Conservation (phyloP, 2,797 vertebrate species). For the Trachurus trachurus region DNA sequence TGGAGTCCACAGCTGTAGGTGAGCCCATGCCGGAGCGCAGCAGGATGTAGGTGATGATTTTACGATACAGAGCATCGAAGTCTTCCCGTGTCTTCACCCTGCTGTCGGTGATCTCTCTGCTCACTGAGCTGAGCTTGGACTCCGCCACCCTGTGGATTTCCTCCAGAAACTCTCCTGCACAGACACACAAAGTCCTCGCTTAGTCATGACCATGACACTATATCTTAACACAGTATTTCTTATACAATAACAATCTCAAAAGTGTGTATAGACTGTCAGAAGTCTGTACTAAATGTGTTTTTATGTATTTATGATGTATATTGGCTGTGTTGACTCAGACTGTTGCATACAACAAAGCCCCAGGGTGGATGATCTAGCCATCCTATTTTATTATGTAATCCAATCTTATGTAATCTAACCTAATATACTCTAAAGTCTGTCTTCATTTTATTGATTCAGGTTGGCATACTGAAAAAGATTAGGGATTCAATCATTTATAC, state of each 20-base stretch:
- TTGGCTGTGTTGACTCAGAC: no score
- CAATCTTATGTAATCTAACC: no score
- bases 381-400: no score
- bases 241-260: background rate
- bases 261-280: background rate
- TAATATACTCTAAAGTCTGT: no score
- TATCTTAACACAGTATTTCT: no score
- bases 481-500: background rate
- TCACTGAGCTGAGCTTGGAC: constrained; percentile 82
- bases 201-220: background rate
- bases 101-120: constrained; percentile 89
- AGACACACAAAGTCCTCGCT: constrained; percentile 3
- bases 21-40: constrained; percentile 89
- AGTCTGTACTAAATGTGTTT: no score
- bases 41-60: constrained; percentile 87
- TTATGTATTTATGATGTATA: no score
- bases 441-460: background rate
- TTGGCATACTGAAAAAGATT: background rate
- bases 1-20: constrained; percentile 80
- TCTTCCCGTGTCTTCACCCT: constrained; percentile 80
- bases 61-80: constrained; percentile 85
- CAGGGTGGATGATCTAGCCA: no score
- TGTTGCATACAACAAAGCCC: no score
- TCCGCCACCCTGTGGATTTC: constrained; percentile 86
- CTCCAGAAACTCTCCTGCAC: constrained; percentile 89